Percentiles rank a stretch among this genome's conserved stretches.
Evolutionary conservation across 2,113 vertebrate genomes (phyloP).

Genomic region (Sarotherodon lohbergeri): DNA sequence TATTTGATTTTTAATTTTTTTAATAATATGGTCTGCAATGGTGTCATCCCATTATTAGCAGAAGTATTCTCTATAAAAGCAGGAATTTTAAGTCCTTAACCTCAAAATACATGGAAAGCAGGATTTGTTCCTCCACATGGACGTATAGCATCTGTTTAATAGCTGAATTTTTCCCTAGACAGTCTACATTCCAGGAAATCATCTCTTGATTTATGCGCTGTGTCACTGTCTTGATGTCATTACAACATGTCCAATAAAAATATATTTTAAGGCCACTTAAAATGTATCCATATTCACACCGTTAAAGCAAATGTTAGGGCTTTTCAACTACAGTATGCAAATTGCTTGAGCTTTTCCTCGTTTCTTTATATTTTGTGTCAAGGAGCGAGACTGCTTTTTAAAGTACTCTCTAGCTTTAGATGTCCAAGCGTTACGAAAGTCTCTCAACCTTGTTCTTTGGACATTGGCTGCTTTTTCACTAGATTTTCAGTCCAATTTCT

Average conservation of each 20-base stretch:
- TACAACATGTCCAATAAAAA: slow-evolving; percentile 12
- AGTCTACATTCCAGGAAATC: slow-evolving; percentile 38
- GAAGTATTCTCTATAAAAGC: neutral
- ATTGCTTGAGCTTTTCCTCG: neutral
- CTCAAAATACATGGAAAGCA: slow-evolving; percentile 18
- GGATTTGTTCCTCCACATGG: slow-evolving; percentile 11
- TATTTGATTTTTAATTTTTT: neutral
- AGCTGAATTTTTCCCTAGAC: slow-evolving; percentile 45
- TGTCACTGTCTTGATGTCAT: slow-evolving; percentile 21
- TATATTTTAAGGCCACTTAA: neutral
- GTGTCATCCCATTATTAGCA: neutral
- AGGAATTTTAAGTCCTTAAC: neutral
- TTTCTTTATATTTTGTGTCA: neutral
- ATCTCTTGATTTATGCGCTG: slow-evolving; percentile 29
- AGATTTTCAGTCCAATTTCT: neutral
- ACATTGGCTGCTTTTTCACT: neutral
- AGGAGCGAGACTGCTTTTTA: neutral
- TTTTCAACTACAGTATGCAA: neutral
- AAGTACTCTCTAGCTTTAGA: neutral
- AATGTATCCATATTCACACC: neutral
- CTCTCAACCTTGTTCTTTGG: neutral
- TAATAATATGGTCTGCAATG: neutral
- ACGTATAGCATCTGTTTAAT: slow-evolving; percentile 55
- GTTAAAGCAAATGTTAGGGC: neutral
- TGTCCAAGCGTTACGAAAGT: neutral